Percentiles rank a stretch among this genome's conserved stretches.
These are phyloP conservation scores for Amblyopsis hoosieri DNA, from an alignment of 2,797 vertebrate genomes.

Conservation along the genomic window DNA sequence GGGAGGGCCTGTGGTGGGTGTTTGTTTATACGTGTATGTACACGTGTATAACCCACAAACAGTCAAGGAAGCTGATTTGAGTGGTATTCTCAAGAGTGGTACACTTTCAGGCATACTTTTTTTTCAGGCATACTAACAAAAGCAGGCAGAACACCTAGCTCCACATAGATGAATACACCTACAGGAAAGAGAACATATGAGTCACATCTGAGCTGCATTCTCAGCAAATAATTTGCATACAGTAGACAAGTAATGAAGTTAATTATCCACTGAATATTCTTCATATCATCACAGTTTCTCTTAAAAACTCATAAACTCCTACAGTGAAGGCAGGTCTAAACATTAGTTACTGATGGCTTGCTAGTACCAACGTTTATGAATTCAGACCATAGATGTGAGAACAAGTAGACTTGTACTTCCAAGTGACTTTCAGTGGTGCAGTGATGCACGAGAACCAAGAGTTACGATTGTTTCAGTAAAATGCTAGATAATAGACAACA, in stretches of 20 bases:
- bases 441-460: too few species aligned
- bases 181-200: background rate
- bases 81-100: slow-evolving; percentile 24
- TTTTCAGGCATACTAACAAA: slow-evolving; percentile 19
- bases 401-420: too few species aligned
- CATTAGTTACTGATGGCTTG: slow-evolving; percentile 23
- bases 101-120: background rate
- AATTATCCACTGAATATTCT: background rate
- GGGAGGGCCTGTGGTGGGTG: slow-evolving; percentile 13
- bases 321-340: background rate
- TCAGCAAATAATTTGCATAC: slow-evolving; percentile 5
- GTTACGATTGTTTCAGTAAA: too few species aligned
- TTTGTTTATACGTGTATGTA: slow-evolving; percentile 5
- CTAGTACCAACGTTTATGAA: slow-evolving; percentile 23
- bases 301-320: background rate
- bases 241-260: background rate
- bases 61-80: slow-evolving; percentile 53
- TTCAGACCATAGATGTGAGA: slow-evolving; percentile 5
- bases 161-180: slow-evolving; percentile 15
- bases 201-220: slow-evolving; percentile 4
- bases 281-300: slow-evolving; percentile 11
- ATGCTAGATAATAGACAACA: too few species aligned
- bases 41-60: slow-evolving; percentile 49
- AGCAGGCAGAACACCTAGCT: slow-evolving; percentile 18
- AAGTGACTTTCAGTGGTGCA: too few species aligned